Evolutionary conservation across 2,797 vertebrate species (phyloP).

Genomic region (Sciurus vulgaris): DNA sequence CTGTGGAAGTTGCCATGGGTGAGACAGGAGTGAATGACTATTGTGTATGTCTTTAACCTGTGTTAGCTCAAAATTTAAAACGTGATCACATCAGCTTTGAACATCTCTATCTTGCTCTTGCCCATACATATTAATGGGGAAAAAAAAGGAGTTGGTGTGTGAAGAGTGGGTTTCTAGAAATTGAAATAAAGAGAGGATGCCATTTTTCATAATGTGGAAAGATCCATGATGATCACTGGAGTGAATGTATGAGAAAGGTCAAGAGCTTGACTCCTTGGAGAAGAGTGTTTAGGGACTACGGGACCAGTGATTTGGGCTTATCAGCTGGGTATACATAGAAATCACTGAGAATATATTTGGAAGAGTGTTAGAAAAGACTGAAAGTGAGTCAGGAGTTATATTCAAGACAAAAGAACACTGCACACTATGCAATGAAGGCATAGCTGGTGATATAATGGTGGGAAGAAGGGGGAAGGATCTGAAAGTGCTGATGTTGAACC

Average conservation of each 20-base stretch:
- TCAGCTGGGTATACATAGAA: not conserved
- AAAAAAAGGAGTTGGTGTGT: not conserved
- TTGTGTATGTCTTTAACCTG: not conserved
- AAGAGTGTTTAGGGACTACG: not conserved
- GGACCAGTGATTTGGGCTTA: not conserved
- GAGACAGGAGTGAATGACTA: not conserved
- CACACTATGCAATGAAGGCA: not conserved
- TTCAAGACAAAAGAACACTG: not conserved
- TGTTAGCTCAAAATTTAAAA: not conserved
- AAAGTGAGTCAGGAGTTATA: not conserved
- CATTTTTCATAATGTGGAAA: not conserved
- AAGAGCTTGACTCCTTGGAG: not conserved
- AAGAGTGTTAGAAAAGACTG: not conserved
- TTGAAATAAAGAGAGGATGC: not conserved
- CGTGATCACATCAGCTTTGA: not conserved
- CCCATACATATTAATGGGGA: not conserved
- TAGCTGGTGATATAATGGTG: not conserved
- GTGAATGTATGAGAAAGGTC: not conserved
- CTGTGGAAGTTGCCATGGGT: not conserved
- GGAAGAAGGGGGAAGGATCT: not conserved
- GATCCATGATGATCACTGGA: not conserved
- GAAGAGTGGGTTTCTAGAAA: not conserved
- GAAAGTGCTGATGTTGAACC: not conserved
- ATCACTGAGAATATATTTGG: not conserved
- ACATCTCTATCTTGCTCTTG: not conserved